Evolutionary conservation across 1,140 invertebrate genomes (phyloP), one percentile per base, ranked within the genome.

Genomic region (Drosophila takahashii): DNA sequence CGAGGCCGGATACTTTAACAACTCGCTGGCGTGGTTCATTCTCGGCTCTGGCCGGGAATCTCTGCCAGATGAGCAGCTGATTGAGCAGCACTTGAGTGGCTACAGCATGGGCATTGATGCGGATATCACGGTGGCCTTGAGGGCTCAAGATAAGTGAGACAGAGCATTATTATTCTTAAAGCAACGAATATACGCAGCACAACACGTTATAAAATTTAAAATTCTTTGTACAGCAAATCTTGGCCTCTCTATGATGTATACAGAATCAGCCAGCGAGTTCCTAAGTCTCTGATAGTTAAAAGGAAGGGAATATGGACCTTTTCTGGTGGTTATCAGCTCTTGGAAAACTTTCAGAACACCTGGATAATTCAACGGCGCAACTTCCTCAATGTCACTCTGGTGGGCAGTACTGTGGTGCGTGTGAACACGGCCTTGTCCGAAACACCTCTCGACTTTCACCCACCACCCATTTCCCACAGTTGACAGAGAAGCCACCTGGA

Each of bases 381-480:
- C 87, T 91, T 94, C 29, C 79, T 84, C n/a, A 93, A 93, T 22
- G 50, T 93, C 3, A 50, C 75, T 1, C 75, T 94, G 7, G 93
- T 92, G 59, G 92, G 91, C 65, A 92, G 92, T 34, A 90, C 92
- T 13, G 85, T 84, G 64, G 93, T 93, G 86, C 61, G 85, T 80
- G 26, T 10, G 3, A 9, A 53, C 9, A 3, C 16, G n/a, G 0
- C 8, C n/a, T 15, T 9, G 16, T 22, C 1, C 8, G 4, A n/a
- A 56, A 4, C 10, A 26, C 7, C 10, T 18, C 47, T 67, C 26
- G 18, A 22, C 39, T 67, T 66, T 18, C 39, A 45, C 15, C 16
- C 13, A 16, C 22, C 29, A 27, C n/a, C 3, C 16, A 3, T n/a
- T 18, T 26, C 8, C 13, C 3, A 1, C 9, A 90, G 87, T 34